phyloP scores from a whole-genome alignment of 1,140 invertebrate genomes.

The Harlomillsia oculata region DNA sequence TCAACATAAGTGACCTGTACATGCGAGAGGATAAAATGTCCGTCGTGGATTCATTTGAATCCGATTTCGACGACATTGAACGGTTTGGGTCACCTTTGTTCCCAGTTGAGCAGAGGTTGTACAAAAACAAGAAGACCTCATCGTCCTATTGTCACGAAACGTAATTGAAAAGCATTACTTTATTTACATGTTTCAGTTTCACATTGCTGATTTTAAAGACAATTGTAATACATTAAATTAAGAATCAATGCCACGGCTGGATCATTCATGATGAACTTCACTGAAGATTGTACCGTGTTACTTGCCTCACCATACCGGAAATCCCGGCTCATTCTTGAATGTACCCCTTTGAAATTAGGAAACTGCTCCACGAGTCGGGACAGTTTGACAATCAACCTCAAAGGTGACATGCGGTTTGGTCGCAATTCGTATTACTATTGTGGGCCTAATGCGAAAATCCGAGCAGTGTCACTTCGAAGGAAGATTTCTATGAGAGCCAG shows the following conservation, averaged over 20 bases:
- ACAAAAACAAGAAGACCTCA: too few relatives aligned
- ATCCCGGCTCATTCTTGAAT: slow-evolving; percentile 24
- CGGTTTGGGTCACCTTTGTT: too few relatives aligned
- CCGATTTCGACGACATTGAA: neutral
- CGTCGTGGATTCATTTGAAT: neutral
- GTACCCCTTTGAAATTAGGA: slow-evolving; percentile 16
- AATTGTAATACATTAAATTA: neutral
- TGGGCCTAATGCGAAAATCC: slow-evolving; percentile 12
- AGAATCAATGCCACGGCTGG: slow-evolving; percentile 27
- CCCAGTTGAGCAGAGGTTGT: too few relatives aligned
- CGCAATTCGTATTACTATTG: slow-evolving; percentile 33
- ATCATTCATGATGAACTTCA: slow-evolving; percentile 27
- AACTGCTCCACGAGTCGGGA: slow-evolving; percentile 26
- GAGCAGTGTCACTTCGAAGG: slow-evolving; percentile 20
- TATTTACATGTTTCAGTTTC: too few relatives aligned
- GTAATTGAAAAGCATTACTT: too few relatives aligned
- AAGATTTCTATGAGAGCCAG: slow-evolving; percentile 21
- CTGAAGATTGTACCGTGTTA: slow-evolving; percentile 23
- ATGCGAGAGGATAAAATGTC: neutral
- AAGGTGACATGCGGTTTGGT: slow-evolving; percentile 29
- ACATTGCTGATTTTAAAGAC: neutral
- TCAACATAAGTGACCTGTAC: neutral
- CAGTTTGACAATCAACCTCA: slow-evolving; percentile 24
- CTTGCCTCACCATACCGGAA: slow-evolving; percentile 17
- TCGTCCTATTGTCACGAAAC: too few relatives aligned